Evolutionary conservation across 1,140 invertebrate species (phyloP).

Genomic region (Cylas formicarius): DNA sequence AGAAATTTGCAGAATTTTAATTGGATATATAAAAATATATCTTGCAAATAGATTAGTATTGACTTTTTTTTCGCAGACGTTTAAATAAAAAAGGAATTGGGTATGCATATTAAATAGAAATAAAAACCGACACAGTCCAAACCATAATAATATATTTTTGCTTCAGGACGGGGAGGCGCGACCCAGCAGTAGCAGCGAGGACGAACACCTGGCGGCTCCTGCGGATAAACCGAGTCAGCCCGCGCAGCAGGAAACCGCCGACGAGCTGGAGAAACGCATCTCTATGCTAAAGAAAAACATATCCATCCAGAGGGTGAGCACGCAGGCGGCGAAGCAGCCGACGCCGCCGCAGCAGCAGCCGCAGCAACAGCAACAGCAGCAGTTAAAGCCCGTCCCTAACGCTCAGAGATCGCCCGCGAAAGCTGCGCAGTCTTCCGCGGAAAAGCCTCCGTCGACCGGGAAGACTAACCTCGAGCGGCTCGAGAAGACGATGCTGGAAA

Average conservation of each 20-base stretch:
- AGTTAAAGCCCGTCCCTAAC: conserved; percentile 1
- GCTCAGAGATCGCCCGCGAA: not conserved
- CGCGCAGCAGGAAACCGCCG: conserved; percentile 9
- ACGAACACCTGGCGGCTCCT: conserved; percentile 13
- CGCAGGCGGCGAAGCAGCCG: conserved; percentile 8
- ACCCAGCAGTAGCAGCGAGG: conserved; percentile 22
- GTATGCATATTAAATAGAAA: no score
- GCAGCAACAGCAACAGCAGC: conserved; percentile 1
- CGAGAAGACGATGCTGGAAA: conserved; percentile 26
- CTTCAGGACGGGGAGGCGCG: not conserved
- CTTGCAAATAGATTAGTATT: no score
- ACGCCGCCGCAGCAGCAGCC: not conserved
- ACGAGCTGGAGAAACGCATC: conserved; percentile 28
- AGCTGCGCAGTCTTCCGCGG: conserved; percentile 4
- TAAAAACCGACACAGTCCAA: no score
- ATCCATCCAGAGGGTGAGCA: conserved; percentile 29
- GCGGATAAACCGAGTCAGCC: not conserved
- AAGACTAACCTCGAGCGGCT: conserved; percentile 14
- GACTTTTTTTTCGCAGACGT: no score
- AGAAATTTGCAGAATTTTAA: no score
- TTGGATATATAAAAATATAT: no score
- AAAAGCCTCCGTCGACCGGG: conserved; percentile 1
- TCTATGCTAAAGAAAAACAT: conserved; percentile 31
- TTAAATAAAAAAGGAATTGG: no score
- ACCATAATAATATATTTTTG: no score